Evolutionary conservation across 2,797 vertebrate genomes (phyloP).

Genomic region (Parambassis ranga): DNA sequence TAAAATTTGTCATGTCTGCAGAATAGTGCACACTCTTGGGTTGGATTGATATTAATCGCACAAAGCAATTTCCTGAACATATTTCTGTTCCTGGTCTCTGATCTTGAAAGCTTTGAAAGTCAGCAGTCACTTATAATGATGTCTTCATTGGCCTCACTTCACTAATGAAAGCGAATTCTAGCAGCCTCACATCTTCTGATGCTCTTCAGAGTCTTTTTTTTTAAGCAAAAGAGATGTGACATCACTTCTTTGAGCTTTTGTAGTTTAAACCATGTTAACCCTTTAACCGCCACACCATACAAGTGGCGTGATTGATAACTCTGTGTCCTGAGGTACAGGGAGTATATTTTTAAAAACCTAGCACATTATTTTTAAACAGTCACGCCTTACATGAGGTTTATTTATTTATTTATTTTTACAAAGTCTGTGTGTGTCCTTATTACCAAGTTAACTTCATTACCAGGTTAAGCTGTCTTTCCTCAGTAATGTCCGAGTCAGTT

Average conservation of each 20-base stretch:
- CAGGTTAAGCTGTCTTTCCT: neutral
- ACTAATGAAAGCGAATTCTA: slow-evolving; percentile 16
- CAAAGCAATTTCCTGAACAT: slow-evolving; percentile 23
- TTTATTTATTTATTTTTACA: too few relatives aligned
- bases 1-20: slow-evolving; percentile 4
- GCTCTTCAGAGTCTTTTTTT: too few relatives aligned
- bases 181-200: neutral
- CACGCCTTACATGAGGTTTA: too few relatives aligned
- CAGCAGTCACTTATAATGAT: slow-evolving; percentile 31
- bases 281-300: too few relatives aligned
- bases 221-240: too few relatives aligned
- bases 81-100: slow-evolving; percentile 8
- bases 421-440: neutral
- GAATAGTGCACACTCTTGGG: neutral
- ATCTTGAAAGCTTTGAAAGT: slow-evolving; percentile 38
- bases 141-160: slow-evolving; percentile 30
- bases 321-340: too few relatives aligned
- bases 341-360: too few relatives aligned
- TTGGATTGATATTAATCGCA: slow-evolving; percentile 31
- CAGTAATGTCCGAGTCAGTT: neutral
- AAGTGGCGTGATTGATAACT: too few relatives aligned
- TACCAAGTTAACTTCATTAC: neutral
- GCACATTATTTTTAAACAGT: too few relatives aligned
- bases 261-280: neutral
- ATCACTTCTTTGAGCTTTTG: neutral